Evolutionary conservation across 1,140 invertebrate genomes (phyloP), one percentile per base, ranked within the genome.

Genomic region (Hycleus cichorii): DNA sequence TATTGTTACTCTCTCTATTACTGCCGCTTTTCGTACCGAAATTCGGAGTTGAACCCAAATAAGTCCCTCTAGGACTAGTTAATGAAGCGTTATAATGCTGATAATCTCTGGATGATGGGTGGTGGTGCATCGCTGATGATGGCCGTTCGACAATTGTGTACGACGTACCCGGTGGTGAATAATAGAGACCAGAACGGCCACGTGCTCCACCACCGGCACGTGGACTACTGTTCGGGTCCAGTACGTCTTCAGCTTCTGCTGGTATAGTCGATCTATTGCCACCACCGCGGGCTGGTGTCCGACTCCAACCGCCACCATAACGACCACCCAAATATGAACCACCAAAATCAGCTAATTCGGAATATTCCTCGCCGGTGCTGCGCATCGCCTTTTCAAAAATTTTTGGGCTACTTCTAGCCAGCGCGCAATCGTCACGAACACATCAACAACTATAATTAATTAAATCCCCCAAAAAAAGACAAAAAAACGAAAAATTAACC

Each of bases 131-230:
- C 32, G 85, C 85, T 62, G 85, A 87, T 58, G 86, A 84, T 38
- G 87, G 87, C 48, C 88, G 79, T 75, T 90, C 89, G 64, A 90
- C 84, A 72, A 91, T 90, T 64, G 88, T 91, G 75, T 91, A 91
- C 44, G 87, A 90, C 56, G 88, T 90, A 46, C 88, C 82, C 7
- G 83, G 83, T 55, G 83, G 82, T 39, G 83, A 84, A 66, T 85
- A 84, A 68, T 85, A 85, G 3, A 83, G 75, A 8, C 82, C 83
- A n/a, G 81, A 79, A 4, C 81, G 69, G 73, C 63, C 73, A 67
- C 61, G 69, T 42, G 40, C 11, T 5, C 32, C 32, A 72, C 63
- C 73, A 32, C 32, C 32, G 57, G 25, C 74, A 69, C 70, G 70
- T 53, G 67, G 69, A 54, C 68, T 71, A 26, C 64, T 65, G 71